These are phyloP conservation scores for Cichladusa arquata DNA, from an alignment of 2,113 vertebrate species.

Conservation along the genomic window DNA sequence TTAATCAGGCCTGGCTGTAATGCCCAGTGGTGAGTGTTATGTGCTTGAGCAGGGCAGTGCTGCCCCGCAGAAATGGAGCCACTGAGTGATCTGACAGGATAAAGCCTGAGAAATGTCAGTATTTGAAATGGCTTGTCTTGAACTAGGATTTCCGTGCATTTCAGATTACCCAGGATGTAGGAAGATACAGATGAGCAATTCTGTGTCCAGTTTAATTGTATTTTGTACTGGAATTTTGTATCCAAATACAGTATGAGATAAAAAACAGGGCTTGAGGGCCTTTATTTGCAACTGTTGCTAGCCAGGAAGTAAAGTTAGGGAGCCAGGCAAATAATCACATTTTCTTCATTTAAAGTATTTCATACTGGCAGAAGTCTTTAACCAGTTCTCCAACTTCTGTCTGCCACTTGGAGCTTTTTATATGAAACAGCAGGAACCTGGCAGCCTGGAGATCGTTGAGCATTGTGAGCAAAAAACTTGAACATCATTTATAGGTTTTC, in stretches of 20 bases:
- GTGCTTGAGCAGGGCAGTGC: not conserved
- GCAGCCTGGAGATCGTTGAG: slow-evolving; percentile 48
- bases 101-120: not conserved
- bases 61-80: not conserved
- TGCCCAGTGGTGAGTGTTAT: not conserved
- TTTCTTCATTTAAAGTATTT: slow-evolving; percentile 54
- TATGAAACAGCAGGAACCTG: slow-evolving; percentile 62
- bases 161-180: not conserved
- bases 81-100: not conserved
- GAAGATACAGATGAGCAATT: not conserved
- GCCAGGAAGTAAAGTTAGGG: not conserved
- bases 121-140: not conserved
- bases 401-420: slow-evolving; percentile 57
- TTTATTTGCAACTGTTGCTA: not conserved
- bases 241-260: not conserved
- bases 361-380: slow-evolving; percentile 58
- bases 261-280: not conserved
- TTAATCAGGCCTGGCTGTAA: not conserved
- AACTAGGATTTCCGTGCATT: not conserved
- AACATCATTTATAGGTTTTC: slow-evolving; percentile 49
- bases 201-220: not conserved
- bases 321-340: slow-evolving; percentile 38
- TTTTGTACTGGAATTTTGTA: not conserved
- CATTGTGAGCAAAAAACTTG: not conserved
- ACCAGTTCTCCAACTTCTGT: slow-evolving; percentile 53